Conservation (phyloP, 2,797 vertebrate genomes). For the Peromyscus melanophrys region DNA sequence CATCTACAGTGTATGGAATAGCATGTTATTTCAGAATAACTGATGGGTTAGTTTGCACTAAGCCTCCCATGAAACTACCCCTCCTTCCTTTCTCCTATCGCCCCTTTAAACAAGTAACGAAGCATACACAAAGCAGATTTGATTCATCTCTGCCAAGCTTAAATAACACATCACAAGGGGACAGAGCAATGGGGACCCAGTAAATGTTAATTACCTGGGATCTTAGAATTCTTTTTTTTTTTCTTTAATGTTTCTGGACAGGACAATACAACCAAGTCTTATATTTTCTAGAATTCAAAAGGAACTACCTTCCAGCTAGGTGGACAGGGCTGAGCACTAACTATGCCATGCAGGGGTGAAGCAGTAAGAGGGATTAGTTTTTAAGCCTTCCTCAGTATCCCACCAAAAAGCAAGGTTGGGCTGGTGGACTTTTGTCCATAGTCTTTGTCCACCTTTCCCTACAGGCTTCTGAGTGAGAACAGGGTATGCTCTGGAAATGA, state of each 20-base stretch:
- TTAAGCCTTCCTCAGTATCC: background rate
- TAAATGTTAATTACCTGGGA: slow-evolving; percentile 46
- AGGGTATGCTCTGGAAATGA: slow-evolving; percentile 71
- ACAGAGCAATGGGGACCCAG: background rate
- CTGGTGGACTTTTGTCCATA: background rate
- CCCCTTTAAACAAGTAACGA: slow-evolving; percentile 24
- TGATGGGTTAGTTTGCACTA: background rate
- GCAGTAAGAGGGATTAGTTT: background rate
- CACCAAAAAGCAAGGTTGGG: background rate
- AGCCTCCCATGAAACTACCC: background rate
- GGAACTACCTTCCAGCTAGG: background rate
- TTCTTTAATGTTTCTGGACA: background rate
- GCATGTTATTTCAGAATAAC: background rate
- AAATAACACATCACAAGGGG: background rate
- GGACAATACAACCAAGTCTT: background rate
- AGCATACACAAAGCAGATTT: slow-evolving; percentile 57
- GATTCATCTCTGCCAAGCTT: slow-evolving; percentile 5
- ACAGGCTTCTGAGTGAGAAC: slow-evolving; percentile 76
- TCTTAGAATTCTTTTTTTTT: slow-evolving; percentile 35
- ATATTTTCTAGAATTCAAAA: slow-evolving; percentile 57
- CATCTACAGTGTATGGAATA: background rate
- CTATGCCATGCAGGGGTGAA: background rate
- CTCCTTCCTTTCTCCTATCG: slow-evolving; percentile 23
- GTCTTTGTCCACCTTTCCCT: slow-evolving; percentile 65
- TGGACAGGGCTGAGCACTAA: no score